A percentile compares a stretch with the other conserved stretches of the same genome.
Evolutionary conservation across 2,888 invertebrate species (phyloP).

Genomic region (Eumerus sabulonum): DNA sequence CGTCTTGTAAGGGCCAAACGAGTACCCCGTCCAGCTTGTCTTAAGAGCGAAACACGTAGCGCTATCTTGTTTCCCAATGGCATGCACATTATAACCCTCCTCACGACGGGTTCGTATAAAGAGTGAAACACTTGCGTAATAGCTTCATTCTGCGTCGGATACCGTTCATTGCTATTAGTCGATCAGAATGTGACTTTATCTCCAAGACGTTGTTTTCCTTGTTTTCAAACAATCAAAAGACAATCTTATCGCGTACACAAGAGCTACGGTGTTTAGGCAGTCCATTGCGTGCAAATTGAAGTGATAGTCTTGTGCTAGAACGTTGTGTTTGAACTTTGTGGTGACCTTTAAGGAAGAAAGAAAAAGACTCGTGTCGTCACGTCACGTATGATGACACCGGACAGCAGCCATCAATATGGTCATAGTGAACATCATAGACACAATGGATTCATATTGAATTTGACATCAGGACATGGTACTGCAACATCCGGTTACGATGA

Average conservation of each 20-base stretch:
- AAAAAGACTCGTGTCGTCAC: conserved; percentile 11
- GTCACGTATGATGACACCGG: conserved; percentile 40
- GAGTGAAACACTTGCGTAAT: conserved; percentile 36
- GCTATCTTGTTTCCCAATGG: too few species aligned
- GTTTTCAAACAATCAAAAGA: neutral
- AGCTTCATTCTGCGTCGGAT: conserved; percentile 39
- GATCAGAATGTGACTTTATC: neutral
- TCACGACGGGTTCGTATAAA: conserved; percentile 32
- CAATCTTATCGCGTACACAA: too few species aligned
- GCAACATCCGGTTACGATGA: too few species aligned
- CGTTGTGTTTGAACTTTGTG: neutral
- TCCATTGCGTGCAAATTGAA: too few species aligned
- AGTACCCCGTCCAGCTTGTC: too few species aligned
- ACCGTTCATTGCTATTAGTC: conserved; percentile 30
- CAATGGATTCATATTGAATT: conserved; percentile 2
- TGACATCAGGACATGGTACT: neutral
- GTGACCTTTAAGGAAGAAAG: conserved; percentile 9
- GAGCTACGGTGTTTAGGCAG: too few species aligned
- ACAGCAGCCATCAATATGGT: conserved; percentile 22
- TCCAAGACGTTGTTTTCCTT: neutral
- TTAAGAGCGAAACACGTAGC: too few species aligned
- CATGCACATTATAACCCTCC: too few species aligned
- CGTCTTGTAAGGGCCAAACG: too few species aligned
- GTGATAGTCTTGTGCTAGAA: too few species aligned
- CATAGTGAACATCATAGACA: conserved; percentile 6